Conservation (phyloP, 1,140 invertebrate species). For the Chelonus insularis region DNA sequence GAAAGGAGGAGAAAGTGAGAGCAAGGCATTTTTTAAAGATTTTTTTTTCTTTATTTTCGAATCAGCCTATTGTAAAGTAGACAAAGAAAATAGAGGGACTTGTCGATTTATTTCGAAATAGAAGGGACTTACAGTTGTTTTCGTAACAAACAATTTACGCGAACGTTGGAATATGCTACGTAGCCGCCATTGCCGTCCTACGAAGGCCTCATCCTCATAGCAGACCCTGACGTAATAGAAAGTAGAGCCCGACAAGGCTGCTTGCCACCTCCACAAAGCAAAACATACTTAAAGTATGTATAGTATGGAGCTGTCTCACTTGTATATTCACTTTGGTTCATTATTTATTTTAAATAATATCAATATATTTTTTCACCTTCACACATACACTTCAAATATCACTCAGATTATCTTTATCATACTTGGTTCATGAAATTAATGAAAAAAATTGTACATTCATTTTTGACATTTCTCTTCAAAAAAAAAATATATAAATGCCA, state of each 20-base stretch:
- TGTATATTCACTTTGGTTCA: neutral
- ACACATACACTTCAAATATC: no score
- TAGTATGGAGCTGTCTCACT: neutral
- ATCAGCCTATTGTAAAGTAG: neutral
- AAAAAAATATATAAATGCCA: no score
- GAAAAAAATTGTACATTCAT: no score
- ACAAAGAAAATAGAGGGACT: conserved; percentile 4
- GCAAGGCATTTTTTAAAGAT: neutral
- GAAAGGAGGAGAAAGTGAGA: neutral
- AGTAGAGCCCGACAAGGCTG: conserved; percentile 31
- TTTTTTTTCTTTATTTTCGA: neutral
- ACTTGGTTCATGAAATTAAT: no score
- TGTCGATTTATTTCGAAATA: conserved; percentile 6
- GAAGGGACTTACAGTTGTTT: conserved; percentile 9
- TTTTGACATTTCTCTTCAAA: no score
- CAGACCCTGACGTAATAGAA: conserved; percentile 30
- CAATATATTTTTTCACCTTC: no score
- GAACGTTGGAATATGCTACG: neutral
- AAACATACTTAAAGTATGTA: neutral
- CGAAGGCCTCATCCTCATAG: conserved; percentile 26
- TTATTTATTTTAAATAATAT: neutral
- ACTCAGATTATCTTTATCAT: no score
- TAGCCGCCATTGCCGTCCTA: conserved; percentile 7
- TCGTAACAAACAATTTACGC: conserved; percentile 6
- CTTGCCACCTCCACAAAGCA: conserved; percentile 22